Evolutionary conservation across 2,113 vertebrate species (phyloP).

Genomic region (Acrocephalus kingi): DNA sequence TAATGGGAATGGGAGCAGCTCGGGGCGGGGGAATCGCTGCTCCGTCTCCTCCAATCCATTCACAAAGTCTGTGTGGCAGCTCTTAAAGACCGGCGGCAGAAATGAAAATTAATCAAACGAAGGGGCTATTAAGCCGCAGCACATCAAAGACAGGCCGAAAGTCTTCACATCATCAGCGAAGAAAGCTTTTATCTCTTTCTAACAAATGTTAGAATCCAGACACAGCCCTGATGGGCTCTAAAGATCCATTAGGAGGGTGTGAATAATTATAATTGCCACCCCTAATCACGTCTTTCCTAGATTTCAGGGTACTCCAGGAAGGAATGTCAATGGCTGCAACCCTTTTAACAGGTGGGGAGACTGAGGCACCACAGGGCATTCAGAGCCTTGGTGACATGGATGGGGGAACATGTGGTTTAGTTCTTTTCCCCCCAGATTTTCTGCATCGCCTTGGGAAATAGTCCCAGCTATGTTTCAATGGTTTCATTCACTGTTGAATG

Average conservation of each 20-base stretch:
- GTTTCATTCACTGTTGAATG: not conserved
- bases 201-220: not conserved
- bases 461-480: not conserved
- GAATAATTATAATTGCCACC: not conserved
- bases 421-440: not conserved
- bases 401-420: rapidly evolving
- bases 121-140: conserved; percentile 10
- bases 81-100: not conserved
- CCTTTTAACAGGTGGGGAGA: not conserved
- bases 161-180: not conserved
- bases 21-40: not conserved
- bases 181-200: conserved; percentile 23
- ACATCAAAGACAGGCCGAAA: not conserved
- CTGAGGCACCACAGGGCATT: not conserved
- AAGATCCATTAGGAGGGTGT: not conserved
- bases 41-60: conserved; percentile 41
- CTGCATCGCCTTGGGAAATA: not conserved
- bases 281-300: rapidly evolving
- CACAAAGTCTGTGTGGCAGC: conserved; percentile 44
- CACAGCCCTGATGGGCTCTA: not conserved
- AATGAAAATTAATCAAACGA: conserved; percentile 41
- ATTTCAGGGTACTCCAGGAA: not conserved
- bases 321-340: not conserved
- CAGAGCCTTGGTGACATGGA: not conserved
- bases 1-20: conserved; percentile 53